Conservation (phyloP, 2,113 vertebrate species). For the Progne subis region DNA sequence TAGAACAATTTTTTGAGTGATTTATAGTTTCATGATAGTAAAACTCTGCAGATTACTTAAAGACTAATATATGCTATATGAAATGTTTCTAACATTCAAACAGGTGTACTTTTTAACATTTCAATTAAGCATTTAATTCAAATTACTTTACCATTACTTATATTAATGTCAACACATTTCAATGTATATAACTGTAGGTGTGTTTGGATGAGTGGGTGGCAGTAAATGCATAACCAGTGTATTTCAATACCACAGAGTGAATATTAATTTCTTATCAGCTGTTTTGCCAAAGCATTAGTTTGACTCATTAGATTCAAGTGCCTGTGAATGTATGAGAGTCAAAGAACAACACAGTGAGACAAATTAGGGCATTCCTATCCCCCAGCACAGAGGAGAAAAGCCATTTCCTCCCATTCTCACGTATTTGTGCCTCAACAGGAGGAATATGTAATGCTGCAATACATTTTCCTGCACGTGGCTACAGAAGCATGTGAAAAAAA, state of each 20-base stretch:
- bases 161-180: neutral
- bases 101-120: neutral
- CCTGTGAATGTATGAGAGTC: neutral
- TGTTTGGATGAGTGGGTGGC: neutral
- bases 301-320: neutral
- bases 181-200: neutral
- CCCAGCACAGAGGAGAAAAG: neutral
- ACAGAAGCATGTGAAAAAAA: neutral
- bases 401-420: neutral
- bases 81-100: neutral
- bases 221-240: neutral
- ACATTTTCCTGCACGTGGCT: neutral
- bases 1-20: neutral
- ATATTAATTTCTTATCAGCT: neutral
- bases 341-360: neutral
- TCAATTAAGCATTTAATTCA: neutral
- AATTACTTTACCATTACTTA: neutral
- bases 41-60: neutral
- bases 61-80: neutral
- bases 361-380: neutral
- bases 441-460: fast-evolving
- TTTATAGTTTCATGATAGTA: neutral
- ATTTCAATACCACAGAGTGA: neutral
- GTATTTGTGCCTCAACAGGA: neutral
- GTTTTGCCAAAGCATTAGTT: neutral